Conservation (phyloP, 37 sponge, comb jelly and placozoan species). For the Aplysina aerophoba region DNA sequence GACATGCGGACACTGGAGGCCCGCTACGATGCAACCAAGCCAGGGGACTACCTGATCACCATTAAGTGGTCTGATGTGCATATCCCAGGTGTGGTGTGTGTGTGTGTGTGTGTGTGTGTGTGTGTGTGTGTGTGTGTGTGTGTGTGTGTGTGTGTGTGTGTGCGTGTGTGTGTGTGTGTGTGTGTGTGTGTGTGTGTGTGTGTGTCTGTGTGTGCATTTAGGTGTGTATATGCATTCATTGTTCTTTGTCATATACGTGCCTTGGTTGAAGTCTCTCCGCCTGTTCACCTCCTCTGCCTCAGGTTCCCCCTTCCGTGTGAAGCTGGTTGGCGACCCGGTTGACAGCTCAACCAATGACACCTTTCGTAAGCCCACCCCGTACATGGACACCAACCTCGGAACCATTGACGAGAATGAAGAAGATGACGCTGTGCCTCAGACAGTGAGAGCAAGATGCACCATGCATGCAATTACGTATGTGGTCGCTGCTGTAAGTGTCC, state of each 20-base stretch:
- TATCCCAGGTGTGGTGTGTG: conserved; percentile 64
- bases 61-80: conserved; percentile 76
- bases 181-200: conserved; percentile 25
- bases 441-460: not conserved
- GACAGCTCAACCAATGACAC: not conserved
- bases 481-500: not conserved
- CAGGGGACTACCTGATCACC: conserved; percentile 72
- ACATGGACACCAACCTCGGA: not conserved
- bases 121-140: conserved; percentile 33
- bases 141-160: conserved; percentile 20
- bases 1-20: conserved; percentile 67
- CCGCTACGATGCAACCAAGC: conserved; percentile 54
- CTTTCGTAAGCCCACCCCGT: not conserved
- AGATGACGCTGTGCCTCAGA: not conserved
- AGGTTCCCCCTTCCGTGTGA: conserved; percentile 11
- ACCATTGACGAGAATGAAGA: conserved; percentile 13
- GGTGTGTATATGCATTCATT: conserved; percentile 38
- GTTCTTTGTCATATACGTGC: conserved; percentile 46
- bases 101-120: conserved; percentile 24
- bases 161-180: conserved; percentile 28
- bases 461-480: not conserved
- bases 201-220: conserved; percentile 17
- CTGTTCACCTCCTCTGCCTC: not conserved
- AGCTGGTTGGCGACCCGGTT: not conserved
- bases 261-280: conserved; percentile 15